Percentiles rank a stretch among this genome's conserved stretches.
phyloP scores from a whole-genome alignment of 2,113 vertebrate species.

The Seriola aureovittata region DNA sequence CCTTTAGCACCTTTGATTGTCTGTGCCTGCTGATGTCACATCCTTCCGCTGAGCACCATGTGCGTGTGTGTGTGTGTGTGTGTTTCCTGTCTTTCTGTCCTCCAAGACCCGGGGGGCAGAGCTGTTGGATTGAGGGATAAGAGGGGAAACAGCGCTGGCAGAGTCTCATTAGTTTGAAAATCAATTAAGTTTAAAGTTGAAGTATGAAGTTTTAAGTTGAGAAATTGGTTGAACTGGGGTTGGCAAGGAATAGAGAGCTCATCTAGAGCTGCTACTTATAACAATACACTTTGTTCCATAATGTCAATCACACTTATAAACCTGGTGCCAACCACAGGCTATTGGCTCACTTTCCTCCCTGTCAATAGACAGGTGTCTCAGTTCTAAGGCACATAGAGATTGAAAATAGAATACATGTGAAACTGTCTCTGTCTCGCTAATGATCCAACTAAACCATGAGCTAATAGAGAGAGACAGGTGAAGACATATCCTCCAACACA shows the following conservation, averaged over 20 bases:
- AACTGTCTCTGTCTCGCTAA: constrained; percentile 77
- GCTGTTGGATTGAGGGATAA: constrained; percentile 51
- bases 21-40: constrained; percentile 94
- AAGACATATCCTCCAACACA: constrained; percentile 68
- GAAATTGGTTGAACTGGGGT: constrained; percentile 28
- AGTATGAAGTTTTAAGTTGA: constrained; percentile 54
- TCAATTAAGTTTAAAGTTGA: constrained; percentile 60
- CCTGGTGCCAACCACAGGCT: constrained; percentile 65
- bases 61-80: constrained; percentile 71
- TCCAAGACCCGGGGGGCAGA: constrained; percentile 78
- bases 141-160: constrained; percentile 52
- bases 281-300: constrained; percentile 47
- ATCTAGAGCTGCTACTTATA: constrained; percentile 49
- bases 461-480: constrained; percentile 82
- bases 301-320: constrained; percentile 69
- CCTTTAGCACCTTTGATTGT: constrained; percentile 99
- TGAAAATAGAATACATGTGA: constrained; percentile 80
- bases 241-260: constrained; percentile 37
- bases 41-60: constrained; percentile 88
- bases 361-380: constrained; percentile 77
- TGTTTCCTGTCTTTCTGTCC: constrained; percentile 94
- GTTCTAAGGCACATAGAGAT: constrained; percentile 68
- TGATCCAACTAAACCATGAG: constrained; percentile 78
- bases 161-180: constrained; percentile 72
- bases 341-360: constrained; percentile 68